Base-by-base conservation (phyloP, 2,888 invertebrate species). In the Leptarthrus brevirostris region DNA sequence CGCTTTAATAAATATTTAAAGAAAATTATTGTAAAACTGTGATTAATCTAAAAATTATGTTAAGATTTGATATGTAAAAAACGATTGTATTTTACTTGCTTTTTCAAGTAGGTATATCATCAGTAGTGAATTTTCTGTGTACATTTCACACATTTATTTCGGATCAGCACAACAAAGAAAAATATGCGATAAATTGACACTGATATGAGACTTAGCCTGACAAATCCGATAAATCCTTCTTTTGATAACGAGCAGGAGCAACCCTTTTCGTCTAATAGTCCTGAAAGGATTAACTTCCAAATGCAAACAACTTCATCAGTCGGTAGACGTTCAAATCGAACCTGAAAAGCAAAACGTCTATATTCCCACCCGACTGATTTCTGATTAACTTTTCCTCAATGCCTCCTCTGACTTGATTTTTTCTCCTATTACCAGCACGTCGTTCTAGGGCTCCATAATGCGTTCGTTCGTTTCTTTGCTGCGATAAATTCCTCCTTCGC, bases 61-160 rank as follows among this genome's bases (percentile, higher is more conserved):
- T n/a, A n/a, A n/a, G n/a, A n/a, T n/a, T n/a, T n/a, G n/a, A n/a
- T n/a, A n/a, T n/a, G n/a, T n/a, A n/a, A n/a, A n/a, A n/a, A n/a
- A n/a, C n/a, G n/a, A n/a, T n/a, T n/a, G n/a, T n/a, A n/a, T n/a
- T n/a, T n/a, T n/a, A n/a, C n/a, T n/a, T n/a, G n/a, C n/a, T n/a
- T n/a, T n/a, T n/a, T n/a, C n/a, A n/a, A n/a, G n/a, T n/a, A n/a
- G n/a, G n/a, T n/a, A n/a, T n/a, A n/a, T n/a, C n/a, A n/a, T n/a
- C n/a, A n/a, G n/a, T n/a, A n/a, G n/a, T n/a, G n/a, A n/a, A n/a
- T n/a, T n/a, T n/a, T 54, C 14, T 53, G 36, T 71, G 53, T 71
- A 54, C 52, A 71, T 71, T 71, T 71, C 70, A 71, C 70, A 71
- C 70, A 71, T 71, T 71, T 30, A 34, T 40, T 54, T 14, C 6